These are phyloP conservation scores for Macrosiphum euphorbiae DNA, from an alignment of 2,888 invertebrate genomes.

Conservation along the genomic window DNA sequence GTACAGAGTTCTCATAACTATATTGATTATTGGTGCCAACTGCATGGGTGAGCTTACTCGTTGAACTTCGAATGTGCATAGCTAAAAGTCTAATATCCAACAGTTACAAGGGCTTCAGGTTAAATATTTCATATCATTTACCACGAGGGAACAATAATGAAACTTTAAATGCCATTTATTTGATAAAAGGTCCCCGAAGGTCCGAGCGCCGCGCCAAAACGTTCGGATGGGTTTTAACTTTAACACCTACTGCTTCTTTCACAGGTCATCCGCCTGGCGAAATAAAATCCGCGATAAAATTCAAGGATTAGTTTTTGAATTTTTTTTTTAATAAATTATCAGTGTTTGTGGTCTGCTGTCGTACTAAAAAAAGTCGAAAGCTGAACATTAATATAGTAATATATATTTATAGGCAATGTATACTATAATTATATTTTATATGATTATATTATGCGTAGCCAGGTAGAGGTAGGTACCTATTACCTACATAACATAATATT, in stretches of 20 bases:
- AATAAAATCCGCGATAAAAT: background rate
- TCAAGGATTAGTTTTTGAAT: background rate
- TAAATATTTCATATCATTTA: background rate
- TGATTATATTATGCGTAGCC: background rate
- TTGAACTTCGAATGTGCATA: background rate
- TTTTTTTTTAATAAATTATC: background rate
- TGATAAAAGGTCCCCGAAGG: conserved; percentile 11
- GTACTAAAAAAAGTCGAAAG: background rate
- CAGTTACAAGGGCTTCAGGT: background rate
- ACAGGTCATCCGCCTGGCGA: background rate
- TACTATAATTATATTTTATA: background rate
- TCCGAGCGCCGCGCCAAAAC: background rate
- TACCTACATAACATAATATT: background rate
- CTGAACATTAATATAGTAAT: background rate
- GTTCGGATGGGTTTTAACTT: background rate
- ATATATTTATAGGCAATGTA: background rate
- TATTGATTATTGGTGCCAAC: background rate
- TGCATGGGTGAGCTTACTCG: background rate
- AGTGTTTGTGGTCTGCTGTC: background rate
- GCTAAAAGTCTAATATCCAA: background rate
- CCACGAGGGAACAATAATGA: background rate
- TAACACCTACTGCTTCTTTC: background rate
- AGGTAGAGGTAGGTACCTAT: background rate
- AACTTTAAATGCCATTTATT: conserved; percentile 31
- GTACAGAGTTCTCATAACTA: background rate